Conservation (phyloP, 2,113 vertebrate species). For the Indri indri region DNA sequence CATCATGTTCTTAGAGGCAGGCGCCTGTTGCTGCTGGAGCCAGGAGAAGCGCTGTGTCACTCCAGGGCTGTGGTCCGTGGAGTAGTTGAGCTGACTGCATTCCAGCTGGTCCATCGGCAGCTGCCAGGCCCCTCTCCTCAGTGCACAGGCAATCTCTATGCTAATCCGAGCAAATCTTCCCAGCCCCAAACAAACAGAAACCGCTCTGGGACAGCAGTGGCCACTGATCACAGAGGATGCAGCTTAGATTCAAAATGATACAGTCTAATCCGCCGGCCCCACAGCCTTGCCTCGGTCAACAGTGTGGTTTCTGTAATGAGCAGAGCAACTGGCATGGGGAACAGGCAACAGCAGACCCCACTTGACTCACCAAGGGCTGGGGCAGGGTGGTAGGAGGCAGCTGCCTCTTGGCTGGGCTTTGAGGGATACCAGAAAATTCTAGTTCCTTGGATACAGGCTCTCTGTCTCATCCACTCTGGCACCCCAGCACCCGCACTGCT, state of each 20-base stretch:
- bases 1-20: neutral
- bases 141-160: conserved; percentile 27
- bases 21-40: conserved; percentile 56
- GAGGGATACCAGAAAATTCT: neutral
- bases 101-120: neutral
- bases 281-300: neutral
- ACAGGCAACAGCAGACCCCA: neutral
- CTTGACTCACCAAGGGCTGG: neutral
- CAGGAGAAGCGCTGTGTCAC: conserved; percentile 53
- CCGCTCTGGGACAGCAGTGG: neutral
- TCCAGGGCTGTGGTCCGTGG: neutral
- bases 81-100: conserved; percentile 27
- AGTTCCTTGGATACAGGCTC: neutral
- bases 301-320: conserved; percentile 10
- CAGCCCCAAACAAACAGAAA: conserved; percentile 54
- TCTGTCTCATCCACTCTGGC: neutral
- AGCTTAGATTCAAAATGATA: conserved; percentile 47
- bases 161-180: conserved; percentile 65
- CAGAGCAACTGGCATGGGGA: neutral
- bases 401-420: neutral
- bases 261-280: neutral
- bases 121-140: neutral
- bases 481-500: neutral
- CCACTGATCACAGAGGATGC: conserved; percentile 7
- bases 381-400: neutral